A percentile compares a stretch with the other conserved stretches of the same genome.
Conservation (phyloP, 2,888 invertebrate species). For the Andrena chrysosceles region DNA sequence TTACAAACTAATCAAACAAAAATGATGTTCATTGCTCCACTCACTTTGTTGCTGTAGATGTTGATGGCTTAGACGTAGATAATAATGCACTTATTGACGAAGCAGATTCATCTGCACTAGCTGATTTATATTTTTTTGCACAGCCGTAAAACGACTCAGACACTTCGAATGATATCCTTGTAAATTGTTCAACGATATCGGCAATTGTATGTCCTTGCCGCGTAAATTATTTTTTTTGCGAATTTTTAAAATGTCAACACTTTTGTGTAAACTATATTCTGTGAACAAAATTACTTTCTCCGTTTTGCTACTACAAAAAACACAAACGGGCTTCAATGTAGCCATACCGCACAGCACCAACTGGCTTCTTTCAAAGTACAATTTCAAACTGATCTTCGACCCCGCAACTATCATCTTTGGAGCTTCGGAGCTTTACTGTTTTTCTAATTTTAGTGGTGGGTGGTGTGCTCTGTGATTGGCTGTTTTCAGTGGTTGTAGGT, state of each 20-base stretch:
- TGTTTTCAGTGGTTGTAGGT: no score
- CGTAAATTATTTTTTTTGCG: neutral
- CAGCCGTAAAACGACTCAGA: conserved; percentile 1
- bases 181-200: neutral
- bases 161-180: neutral
- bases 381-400: no score
- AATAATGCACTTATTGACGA: conserved; percentile 4
- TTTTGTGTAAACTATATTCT: neutral
- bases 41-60: conserved; percentile 6
- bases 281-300: neutral
- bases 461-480: no score
- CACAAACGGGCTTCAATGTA: neutral
- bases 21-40: conserved; percentile 1
- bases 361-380: neutral
- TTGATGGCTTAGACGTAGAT: neutral
- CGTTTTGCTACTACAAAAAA: neutral
- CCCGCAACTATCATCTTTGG: neutral
- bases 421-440: neutral
- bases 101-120: neutral
- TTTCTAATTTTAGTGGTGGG: neutral
- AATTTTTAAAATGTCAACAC: neutral
- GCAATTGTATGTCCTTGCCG: neutral
- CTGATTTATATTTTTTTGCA: neutral
- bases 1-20: neutral
- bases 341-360: neutral